These are phyloP conservation scores for Atherix ibis DNA, from an alignment of 2,888 invertebrate genomes.

Conservation along the genomic window DNA sequence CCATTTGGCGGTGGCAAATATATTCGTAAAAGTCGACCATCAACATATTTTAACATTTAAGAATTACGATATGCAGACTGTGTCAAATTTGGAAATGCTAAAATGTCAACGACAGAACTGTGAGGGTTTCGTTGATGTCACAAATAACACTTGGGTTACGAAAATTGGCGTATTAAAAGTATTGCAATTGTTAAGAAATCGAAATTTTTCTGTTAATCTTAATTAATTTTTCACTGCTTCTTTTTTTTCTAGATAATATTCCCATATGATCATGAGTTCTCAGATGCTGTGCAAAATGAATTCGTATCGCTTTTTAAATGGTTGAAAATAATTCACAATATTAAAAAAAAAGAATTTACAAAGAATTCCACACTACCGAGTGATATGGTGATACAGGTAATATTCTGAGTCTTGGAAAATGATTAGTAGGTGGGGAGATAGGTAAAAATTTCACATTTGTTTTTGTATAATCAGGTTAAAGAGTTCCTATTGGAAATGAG, in stretches of 20 bases:
- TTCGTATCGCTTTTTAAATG: constrained; percentile 86
- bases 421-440: neutral
- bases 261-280: constrained; percentile 77
- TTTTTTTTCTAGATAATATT: constrained; percentile 56
- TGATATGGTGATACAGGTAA: constrained; percentile 76
- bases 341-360: constrained; percentile 52
- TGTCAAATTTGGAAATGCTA: constrained; percentile 45
- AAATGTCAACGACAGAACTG: constrained; percentile 56
- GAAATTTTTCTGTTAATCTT: neutral
- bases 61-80: constrained; percentile 46
- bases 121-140: constrained; percentile 50
- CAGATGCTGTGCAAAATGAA: constrained; percentile 76
- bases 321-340: constrained; percentile 71
- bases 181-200: neutral
- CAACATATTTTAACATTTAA: constrained; percentile 57
- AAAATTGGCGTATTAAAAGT: constrained; percentile 29
- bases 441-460: too few species aligned
- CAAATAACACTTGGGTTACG: constrained; percentile 48
- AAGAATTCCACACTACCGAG: constrained; percentile 60
- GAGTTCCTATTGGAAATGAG: constrained; percentile 82
- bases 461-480: constrained; percentile 48
- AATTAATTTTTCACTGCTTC: neutral
- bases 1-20: constrained; percentile 28
- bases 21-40: constrained; percentile 44
- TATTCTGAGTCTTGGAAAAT: too few species aligned